phyloP scores from a whole-genome alignment of 2,797 vertebrate genomes.

The Tiaroga cobitis region DNA sequence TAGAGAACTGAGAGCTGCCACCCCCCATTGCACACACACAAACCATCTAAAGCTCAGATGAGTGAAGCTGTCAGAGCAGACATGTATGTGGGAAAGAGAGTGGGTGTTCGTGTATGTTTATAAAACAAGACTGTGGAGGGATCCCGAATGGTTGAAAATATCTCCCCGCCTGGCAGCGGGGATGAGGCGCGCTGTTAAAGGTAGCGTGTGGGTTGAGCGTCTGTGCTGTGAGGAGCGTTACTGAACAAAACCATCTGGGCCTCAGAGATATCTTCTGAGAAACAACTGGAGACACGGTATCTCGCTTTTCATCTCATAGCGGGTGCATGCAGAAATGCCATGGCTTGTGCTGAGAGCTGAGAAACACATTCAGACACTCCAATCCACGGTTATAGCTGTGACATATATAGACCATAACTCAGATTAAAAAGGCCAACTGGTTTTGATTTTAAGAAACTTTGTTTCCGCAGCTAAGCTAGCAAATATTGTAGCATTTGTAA shows the following conservation, averaged over 20 bases:
- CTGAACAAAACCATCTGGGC: slow-evolving; percentile 46
- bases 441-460: slow-evolving; percentile 30
- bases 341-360: slow-evolving; percentile 14
- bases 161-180: slow-evolving; percentile 55
- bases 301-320: slow-evolving; percentile 51
- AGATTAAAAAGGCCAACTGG: slow-evolving; percentile 16
- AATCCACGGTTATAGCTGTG: slow-evolving; percentile 1
- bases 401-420: slow-evolving; percentile 30
- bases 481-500: neutral
- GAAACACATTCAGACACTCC: slow-evolving; percentile 41
- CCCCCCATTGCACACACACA: neutral
- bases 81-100: slow-evolving; percentile 41
- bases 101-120: slow-evolving; percentile 49
- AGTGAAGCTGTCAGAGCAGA: slow-evolving; percentile 44
- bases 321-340: slow-evolving; percentile 33
- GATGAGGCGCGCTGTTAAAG: slow-evolving; percentile 62
- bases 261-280: slow-evolving; percentile 51
- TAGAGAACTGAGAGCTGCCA: slow-evolving; percentile 15
- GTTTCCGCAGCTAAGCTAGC: slow-evolving; percentile 5
- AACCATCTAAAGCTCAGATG: slow-evolving; percentile 38
- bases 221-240: slow-evolving; percentile 61
- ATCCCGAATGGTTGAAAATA: slow-evolving; percentile 64
- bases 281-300: slow-evolving; percentile 43
- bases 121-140: slow-evolving; percentile 61
- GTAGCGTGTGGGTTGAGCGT: slow-evolving; percentile 64